phyloP scores from a whole-genome alignment of 2,888 invertebrate genomes.

The Noctua janthina region DNA sequence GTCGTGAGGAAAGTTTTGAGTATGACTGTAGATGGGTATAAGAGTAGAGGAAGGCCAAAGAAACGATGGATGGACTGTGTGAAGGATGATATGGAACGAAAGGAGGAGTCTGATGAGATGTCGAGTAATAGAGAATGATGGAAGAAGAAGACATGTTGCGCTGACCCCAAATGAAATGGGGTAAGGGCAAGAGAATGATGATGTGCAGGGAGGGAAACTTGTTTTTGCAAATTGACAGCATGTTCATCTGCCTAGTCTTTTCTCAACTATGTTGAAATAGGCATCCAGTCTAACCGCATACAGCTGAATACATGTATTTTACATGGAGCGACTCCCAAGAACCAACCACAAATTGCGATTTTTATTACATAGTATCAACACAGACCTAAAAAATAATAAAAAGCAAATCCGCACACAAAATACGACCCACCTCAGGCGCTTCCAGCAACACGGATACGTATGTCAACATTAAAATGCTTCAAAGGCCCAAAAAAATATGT shows the following conservation, averaged over 20 bases:
- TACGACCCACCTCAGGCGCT: constrained; percentile 23
- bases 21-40: no score
- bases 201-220: background rate
- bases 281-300: background rate
- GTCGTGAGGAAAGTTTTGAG: no score
- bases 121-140: no score
- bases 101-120: no score
- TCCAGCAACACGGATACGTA: constrained; percentile 21
- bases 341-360: background rate
- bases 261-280: background rate
- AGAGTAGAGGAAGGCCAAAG: no score
- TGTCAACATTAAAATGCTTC: constrained; percentile 48
- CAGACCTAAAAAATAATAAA: constrained; percentile 24
- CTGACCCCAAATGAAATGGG: no score
- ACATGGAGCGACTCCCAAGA: background rate
- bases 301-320: background rate
- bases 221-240: background rate
- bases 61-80: no score
- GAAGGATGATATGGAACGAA: no score
- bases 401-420: constrained; percentile 35
- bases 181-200: no score
- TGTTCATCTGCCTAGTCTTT: background rate
- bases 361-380: constrained; percentile 12
- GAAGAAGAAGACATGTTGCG: no score
- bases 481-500: constrained; percentile 41